phyloP scores from a whole-genome alignment of 1,140 invertebrate species.

The Helicoverpa armigera region DNA sequence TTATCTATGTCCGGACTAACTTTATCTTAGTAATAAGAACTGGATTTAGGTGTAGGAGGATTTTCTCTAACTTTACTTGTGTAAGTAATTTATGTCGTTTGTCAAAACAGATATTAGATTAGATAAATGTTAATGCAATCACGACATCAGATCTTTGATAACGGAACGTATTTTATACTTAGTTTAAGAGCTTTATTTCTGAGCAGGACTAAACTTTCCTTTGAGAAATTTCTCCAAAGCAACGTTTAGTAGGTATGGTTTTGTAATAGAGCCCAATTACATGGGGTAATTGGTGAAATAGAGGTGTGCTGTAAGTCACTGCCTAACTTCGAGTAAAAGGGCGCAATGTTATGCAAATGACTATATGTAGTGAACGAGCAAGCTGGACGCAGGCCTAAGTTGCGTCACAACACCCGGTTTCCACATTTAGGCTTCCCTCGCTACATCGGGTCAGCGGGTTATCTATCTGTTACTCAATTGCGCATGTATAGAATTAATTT shows the following conservation, averaged over 20 bases:
- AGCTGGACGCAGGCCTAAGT: not conserved
- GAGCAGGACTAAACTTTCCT: too few relatives aligned
- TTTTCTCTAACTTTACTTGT: not conserved
- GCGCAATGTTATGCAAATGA: not conserved
- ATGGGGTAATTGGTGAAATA: too few relatives aligned
- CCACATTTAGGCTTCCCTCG: not conserved
- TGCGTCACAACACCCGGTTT: not conserved
- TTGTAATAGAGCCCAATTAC: too few relatives aligned
- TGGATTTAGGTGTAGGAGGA: constrained; percentile 28
- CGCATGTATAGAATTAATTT: not conserved
- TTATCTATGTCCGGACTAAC: constrained; percentile 40
- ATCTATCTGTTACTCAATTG: not conserved
- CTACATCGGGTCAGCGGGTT: not conserved
- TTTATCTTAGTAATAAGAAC: constrained; percentile 35
- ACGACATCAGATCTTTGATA: not conserved
- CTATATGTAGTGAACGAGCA: not conserved
- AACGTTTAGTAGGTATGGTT: too few relatives aligned
- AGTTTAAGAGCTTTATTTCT: too few relatives aligned
- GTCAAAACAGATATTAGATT: not conserved
- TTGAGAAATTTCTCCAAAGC: too few relatives aligned
- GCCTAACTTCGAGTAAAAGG: too few relatives aligned
- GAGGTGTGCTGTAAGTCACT: too few relatives aligned
- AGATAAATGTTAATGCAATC: too few relatives aligned
- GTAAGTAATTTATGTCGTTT: constrained; percentile 1
- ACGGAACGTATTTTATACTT: not conserved